phyloP scores from a whole-genome alignment of 2,888 invertebrate species.

The Brenthis daphne region DNA sequence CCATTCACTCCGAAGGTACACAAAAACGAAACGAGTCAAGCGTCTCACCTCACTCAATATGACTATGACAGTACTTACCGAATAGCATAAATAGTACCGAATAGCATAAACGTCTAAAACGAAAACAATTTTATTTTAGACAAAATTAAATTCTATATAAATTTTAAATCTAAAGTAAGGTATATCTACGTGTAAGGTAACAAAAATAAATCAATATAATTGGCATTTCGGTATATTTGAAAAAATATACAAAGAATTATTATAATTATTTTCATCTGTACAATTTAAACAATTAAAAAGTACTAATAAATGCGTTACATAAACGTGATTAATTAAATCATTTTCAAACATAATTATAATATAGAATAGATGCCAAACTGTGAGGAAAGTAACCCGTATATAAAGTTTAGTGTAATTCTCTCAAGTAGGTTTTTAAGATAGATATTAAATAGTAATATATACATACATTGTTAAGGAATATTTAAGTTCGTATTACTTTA shows the following conservation, averaged over 20 bases:
- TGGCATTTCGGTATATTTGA: constrained; percentile 73
- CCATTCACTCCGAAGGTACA: too few relatives aligned
- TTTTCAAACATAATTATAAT: constrained; percentile 29
- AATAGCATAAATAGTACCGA: too few relatives aligned
- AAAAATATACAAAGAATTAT: constrained; percentile 78
- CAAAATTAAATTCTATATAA: too few relatives aligned
- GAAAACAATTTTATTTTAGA: too few relatives aligned
- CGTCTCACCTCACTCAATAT: too few relatives aligned
- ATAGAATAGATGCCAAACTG: constrained; percentile 41
- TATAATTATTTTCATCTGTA: constrained; percentile 72
- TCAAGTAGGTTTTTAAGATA: constrained; percentile 27
- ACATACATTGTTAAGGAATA: constrained; percentile 29
- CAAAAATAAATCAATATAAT: constrained; percentile 39
- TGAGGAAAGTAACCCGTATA: constrained; percentile 53
- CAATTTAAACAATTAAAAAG: constrained; percentile 64
- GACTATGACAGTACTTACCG: too few relatives aligned
- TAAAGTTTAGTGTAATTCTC: constrained; percentile 37
- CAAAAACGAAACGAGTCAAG: too few relatives aligned
- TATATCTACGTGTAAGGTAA: neutral
- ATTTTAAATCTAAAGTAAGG: too few relatives aligned
- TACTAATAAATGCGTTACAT: constrained; percentile 75
- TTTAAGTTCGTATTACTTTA: constrained; percentile 27
- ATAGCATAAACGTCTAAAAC: too few relatives aligned
- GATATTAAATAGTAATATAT: constrained; percentile 30
- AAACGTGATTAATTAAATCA: constrained; percentile 37